These are phyloP conservation scores for Microcebus murinus DNA, from an alignment of 2,113 vertebrate genomes.

Conservation along the genomic window DNA sequence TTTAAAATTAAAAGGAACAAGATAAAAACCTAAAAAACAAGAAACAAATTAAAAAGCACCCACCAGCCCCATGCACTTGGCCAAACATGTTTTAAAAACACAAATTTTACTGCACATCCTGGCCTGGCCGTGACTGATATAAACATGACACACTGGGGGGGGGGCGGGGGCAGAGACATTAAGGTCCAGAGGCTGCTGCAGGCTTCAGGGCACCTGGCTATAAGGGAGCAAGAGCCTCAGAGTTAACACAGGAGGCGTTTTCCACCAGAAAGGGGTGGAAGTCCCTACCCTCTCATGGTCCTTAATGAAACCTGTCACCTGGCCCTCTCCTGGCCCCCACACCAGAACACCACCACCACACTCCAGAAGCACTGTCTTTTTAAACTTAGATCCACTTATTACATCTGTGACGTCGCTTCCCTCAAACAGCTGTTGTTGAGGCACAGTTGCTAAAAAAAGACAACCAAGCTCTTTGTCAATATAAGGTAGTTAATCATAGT, in stretches of 20 bases:
- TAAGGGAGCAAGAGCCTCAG: not conserved
- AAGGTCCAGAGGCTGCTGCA: not conserved
- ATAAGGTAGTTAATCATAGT: not conserved
- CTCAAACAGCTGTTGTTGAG: slow-evolving; percentile 18
- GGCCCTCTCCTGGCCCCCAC: not conserved
- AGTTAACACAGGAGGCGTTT: not conserved
- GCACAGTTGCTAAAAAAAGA: not conserved
- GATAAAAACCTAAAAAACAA: not conserved
- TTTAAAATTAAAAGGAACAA: slow-evolving; percentile 20
- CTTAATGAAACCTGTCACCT: not conserved
- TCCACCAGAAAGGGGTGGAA: not conserved
- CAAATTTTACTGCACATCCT: not conserved
- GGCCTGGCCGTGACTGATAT: not conserved
- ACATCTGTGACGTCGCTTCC: not conserved
- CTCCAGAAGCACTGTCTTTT: not conserved
- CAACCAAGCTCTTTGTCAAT: not conserved
- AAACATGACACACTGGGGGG: not conserved
- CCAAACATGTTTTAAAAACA: not conserved
- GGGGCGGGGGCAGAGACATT: too few species aligned
- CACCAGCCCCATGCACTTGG: not conserved
- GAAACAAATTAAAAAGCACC: not conserved
- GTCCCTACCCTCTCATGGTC: not conserved
- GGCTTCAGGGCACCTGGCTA: not conserved
- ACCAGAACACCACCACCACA: too few species aligned
- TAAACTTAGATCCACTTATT: not conserved